Evolutionary conservation across 2,113 vertebrate species (phyloP).

Genomic region (Polypterus bichir): DNA sequence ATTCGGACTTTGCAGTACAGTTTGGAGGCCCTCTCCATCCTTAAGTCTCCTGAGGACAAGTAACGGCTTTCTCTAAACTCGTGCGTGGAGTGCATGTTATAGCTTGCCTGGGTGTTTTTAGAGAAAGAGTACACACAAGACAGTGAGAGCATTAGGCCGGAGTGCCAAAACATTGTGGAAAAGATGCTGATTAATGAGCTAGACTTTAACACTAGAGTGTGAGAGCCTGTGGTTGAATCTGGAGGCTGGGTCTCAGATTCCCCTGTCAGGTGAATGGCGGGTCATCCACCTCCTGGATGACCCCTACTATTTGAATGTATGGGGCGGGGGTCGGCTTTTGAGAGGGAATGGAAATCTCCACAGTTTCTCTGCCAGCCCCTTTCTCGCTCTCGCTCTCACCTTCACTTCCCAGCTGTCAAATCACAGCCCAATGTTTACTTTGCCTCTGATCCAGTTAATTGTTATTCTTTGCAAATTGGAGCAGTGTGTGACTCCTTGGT

Average conservation of each 20-base stretch:
- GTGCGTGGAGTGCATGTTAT: not conserved
- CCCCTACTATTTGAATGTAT: no score
- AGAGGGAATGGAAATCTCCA: not conserved
- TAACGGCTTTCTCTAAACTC: not conserved
- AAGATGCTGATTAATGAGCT: not conserved
- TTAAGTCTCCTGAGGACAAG: not conserved
- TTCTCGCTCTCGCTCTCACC: not conserved
- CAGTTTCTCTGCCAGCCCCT: not conserved
- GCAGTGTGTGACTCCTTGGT: conserved; percentile 17
- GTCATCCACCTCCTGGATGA: no score
- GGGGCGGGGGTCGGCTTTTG: not conserved
- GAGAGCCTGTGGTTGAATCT: not conserved
- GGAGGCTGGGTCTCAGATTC: conserved; percentile 2
- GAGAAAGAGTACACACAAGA: not conserved
- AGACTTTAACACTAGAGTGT: not conserved
- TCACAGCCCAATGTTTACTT: conserved; percentile 24
- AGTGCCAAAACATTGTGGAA: no score
- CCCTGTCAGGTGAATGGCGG: not conserved
- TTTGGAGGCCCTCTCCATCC: not conserved
- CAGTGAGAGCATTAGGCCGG: not conserved
- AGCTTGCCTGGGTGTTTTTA: not conserved
- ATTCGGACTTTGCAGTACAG: no score
- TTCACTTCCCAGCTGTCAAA: conserved; percentile 35
- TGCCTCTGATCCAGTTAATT: conserved; percentile 25
- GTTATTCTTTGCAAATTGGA: conserved; percentile 38